Conservation (phyloP, 2,113 vertebrate genomes). For the Mirounga angustirostris region DNA sequence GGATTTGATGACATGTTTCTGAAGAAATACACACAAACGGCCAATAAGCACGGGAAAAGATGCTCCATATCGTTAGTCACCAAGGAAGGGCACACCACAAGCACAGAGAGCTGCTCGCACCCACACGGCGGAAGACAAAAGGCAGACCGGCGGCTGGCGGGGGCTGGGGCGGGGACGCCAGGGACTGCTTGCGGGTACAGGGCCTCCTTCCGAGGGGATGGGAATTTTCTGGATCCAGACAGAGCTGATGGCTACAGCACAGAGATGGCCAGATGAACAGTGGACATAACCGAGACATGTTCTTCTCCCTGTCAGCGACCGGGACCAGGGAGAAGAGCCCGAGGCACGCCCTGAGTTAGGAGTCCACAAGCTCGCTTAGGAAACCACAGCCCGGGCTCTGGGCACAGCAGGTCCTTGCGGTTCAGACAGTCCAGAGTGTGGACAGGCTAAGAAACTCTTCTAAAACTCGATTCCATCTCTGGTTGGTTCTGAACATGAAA, state of each 20-base stretch:
- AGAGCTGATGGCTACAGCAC: no score
- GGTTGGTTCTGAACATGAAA: background rate
- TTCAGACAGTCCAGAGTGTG: fast-evolving
- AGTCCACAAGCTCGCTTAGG: no score
- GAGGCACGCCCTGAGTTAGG: background rate
- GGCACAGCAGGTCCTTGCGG: background rate
- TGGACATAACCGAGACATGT: fast-evolving
- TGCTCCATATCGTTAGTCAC: fast-evolving
- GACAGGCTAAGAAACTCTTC: background rate
- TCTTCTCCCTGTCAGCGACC: fast-evolving
- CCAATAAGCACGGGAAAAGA: fast-evolving
- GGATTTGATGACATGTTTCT: background rate
- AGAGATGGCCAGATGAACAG: fast-evolving
- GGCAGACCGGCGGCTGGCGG: fast-evolving
- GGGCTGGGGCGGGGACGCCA: background rate
- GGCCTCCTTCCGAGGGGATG: background rate
- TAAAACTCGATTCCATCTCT: no score
- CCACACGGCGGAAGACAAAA: background rate
- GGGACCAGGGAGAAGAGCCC: background rate
- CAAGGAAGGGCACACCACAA: background rate
- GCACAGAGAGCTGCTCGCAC: background rate
- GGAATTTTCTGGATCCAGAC: background rate
- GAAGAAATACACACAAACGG: background rate
- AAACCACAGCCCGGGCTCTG: background rate
- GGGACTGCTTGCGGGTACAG: fast-evolving